These are phyloP conservation scores for Calidris pygmaea DNA, from an alignment of 2,113 vertebrate genomes.

Conservation along the genomic window DNA sequence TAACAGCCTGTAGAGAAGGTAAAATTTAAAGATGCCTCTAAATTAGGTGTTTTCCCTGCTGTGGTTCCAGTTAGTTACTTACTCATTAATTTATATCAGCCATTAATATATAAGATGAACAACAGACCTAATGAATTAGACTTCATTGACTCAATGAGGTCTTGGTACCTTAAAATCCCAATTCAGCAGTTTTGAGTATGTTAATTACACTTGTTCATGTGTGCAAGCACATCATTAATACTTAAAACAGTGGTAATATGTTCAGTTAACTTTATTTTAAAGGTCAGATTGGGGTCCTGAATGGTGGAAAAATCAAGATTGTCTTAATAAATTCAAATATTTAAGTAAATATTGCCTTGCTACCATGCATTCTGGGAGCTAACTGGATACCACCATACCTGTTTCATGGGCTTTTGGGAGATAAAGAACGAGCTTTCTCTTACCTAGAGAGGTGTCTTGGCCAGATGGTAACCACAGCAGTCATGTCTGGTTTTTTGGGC, in stretches of 20 bases:
- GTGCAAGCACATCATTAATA: background rate
- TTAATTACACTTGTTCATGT: background rate
- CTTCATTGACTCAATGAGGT: background rate
- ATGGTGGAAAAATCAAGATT: background rate
- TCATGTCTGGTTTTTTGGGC: background rate
- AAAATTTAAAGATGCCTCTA: slow-evolving; percentile 25
- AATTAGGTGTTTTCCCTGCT: background rate
- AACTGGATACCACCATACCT: background rate
- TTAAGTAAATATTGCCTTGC: background rate
- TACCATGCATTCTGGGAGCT: background rate
- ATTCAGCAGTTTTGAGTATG: background rate
- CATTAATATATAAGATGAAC: background rate
- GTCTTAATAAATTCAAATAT: background rate
- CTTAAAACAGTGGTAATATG: background rate
- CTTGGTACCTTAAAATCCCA: background rate
- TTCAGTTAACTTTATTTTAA: background rate
- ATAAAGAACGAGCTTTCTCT: background rate
- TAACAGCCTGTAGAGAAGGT: slow-evolving; percentile 1
- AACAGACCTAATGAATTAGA: background rate
- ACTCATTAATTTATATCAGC: slow-evolving; percentile 35
- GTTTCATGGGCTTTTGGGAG: background rate
- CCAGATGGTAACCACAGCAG: background rate
- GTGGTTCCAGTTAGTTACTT: slow-evolving; percentile 1
- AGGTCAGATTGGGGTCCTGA: background rate
- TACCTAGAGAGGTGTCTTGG: background rate